These are phyloP conservation scores for Castor canadensis DNA, from an alignment of 2,113 vertebrate genomes.

Conservation along the genomic window DNA sequence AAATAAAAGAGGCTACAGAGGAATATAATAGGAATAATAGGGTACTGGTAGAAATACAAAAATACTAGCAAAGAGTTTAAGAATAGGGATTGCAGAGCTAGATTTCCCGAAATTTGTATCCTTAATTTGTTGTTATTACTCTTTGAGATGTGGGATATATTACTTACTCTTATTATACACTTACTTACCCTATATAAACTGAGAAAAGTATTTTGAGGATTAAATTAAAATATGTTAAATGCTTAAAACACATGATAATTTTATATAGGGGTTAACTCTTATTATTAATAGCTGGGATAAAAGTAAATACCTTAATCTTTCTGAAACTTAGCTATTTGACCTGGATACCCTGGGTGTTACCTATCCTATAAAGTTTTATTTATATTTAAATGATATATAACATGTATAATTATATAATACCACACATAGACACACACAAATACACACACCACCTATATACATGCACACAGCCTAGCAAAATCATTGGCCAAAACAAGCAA, in stretches of 20 bases:
- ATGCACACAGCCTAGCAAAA: not conserved
- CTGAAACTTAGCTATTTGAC: not conserved
- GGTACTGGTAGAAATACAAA: not conserved
- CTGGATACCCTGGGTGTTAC: not conserved
- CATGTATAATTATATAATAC: not conserved
- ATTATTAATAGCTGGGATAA: not conserved
- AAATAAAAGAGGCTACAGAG: not conserved
- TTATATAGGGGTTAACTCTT: not conserved
- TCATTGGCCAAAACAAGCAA: not conserved
- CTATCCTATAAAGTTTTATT: not conserved
- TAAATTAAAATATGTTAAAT: not conserved
- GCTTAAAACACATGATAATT: not conserved
- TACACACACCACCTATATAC: too few species aligned
- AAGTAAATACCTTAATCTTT: not conserved
- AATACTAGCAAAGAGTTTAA: not conserved
- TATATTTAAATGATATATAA: slow-evolving; percentile 10
- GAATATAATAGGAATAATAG: not conserved
- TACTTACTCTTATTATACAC: not conserved
- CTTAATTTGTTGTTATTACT: not conserved
- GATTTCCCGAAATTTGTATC: not conserved
- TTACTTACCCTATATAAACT: not conserved
- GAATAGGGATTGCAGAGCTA: not conserved
- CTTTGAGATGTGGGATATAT: not conserved
- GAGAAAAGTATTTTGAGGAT: not conserved
- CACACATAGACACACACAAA: not conserved